A percentile compares a stretch with the other conserved stretches of the same genome.
phyloP scores from a whole-genome alignment of 2,797 vertebrate species.

The Pristis pectinata region DNA sequence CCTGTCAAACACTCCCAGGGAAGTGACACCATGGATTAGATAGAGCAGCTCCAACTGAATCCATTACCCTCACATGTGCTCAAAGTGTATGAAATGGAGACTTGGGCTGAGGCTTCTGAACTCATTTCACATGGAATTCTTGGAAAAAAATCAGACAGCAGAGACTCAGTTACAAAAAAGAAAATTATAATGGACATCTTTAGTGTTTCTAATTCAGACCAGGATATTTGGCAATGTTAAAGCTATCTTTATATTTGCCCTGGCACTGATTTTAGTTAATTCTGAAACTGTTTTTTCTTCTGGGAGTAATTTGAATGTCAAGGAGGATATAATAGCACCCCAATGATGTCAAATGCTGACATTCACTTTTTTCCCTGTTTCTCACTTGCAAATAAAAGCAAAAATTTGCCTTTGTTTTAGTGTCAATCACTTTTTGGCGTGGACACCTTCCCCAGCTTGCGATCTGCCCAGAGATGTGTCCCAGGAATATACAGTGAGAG shows the following conservation, averaged over 20 bases:
- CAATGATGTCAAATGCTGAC: background rate
- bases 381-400: background rate
- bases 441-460: background rate
- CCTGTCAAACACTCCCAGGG: no score
- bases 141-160: background rate
- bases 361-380: background rate
- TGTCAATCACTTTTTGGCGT: background rate
- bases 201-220: conserved; percentile 4
- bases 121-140: background rate
- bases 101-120: background rate
- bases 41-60: background rate
- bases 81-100: background rate
- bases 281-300: background rate
- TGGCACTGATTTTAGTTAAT: background rate
- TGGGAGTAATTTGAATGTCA: conserved; percentile 26
- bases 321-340: background rate
- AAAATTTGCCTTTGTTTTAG: background rate
- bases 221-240: background rate
- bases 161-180: background rate
- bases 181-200: background rate
- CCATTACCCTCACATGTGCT: background rate
- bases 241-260: background rate
- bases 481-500: background rate
- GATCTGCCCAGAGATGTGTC: background rate
- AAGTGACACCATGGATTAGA: no score